A percentile compares a stretch with the other conserved stretches of the same genome.
These are phyloP conservation scores for Pseudomugil gertrudae DNA, from an alignment of 2,797 vertebrate genomes.

Conservation along the genomic window DNA sequence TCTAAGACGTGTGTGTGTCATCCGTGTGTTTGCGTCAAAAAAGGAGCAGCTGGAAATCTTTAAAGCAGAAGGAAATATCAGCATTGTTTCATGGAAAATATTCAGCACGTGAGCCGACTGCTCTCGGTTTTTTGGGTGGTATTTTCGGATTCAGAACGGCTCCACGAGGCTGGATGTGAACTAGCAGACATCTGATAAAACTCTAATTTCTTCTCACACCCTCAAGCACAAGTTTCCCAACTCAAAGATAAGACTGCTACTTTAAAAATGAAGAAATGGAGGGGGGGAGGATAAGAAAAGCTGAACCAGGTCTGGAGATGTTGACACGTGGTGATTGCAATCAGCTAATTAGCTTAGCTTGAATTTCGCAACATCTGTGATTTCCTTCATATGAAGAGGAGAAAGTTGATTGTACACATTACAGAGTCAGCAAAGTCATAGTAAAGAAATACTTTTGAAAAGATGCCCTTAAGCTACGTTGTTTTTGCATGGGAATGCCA, in stretches of 20 bases:
- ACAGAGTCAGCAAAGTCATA: conserved; percentile 21
- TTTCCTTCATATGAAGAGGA: conserved; percentile 39
- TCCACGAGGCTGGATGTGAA: conserved; percentile 55
- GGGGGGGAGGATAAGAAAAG: not conserved
- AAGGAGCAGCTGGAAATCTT: conserved; percentile 57
- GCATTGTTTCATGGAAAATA: conserved; percentile 50
- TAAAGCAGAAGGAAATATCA: conserved; percentile 63
- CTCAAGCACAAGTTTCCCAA: conserved; percentile 61
- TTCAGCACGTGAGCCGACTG: conserved; percentile 32
- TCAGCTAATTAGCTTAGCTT: conserved; percentile 71
- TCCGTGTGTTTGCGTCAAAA: conserved; percentile 44
- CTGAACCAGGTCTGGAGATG: conserved; percentile 46
- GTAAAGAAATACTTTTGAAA: conserved; percentile 29
- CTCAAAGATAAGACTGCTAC: conserved; percentile 58
- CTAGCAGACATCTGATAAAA: conserved; percentile 67
- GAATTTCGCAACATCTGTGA: conserved; percentile 66
- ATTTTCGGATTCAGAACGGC: conserved; percentile 53
- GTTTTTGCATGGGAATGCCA: conserved; percentile 70
- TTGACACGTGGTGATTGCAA: conserved; percentile 66
- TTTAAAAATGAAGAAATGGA: conserved; percentile 32
- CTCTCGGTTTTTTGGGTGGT: conserved; percentile 41
- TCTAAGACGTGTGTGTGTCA: conserved; percentile 37
- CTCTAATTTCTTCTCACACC: conserved; percentile 63
- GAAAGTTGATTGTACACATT: conserved; percentile 20
- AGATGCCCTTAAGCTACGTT: conserved; percentile 16